Evolutionary conservation across 2,888 invertebrate species (phyloP).

Genomic region (Amblyteles armatorius): DNA sequence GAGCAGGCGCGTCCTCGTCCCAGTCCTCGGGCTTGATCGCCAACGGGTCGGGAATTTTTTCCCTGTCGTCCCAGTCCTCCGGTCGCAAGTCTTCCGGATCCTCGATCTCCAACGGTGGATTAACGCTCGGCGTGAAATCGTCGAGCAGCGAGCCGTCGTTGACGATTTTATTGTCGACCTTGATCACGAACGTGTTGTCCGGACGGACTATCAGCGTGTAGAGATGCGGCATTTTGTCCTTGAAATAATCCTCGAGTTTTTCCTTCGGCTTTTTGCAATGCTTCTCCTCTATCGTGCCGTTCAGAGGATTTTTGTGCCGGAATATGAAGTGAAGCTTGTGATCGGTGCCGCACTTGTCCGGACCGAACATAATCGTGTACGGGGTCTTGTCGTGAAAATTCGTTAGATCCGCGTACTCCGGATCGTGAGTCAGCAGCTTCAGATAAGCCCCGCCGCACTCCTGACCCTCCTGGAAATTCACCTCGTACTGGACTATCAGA

Average conservation of each 20-base stretch:
- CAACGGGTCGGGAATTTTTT: constrained; percentile 95
- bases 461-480: constrained; percentile 97
- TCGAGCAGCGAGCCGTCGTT: constrained; percentile 95
- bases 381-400: constrained; percentile 98
- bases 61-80: constrained; percentile 98
- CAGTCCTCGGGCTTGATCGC: constrained; percentile 98
- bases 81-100: constrained; percentile 95
- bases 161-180: constrained; percentile 93
- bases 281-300: constrained; percentile 96
- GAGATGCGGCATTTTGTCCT: constrained; percentile 96
- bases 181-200: constrained; percentile 92
- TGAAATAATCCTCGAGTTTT: constrained; percentile 93
- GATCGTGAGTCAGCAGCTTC: constrained; percentile 93
- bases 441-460: constrained; percentile 99
- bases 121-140: constrained; percentile 97
- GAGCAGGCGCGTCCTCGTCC: constrained; percentile 97
- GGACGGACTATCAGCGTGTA: constrained; percentile 92
- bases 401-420: constrained; percentile 89
- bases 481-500: constrained; percentile 96
- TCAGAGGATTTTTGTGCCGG: constrained; percentile 96
- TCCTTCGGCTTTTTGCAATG: constrained; percentile 97
- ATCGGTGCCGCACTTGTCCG: constrained; percentile 99
- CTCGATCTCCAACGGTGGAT: constrained; percentile 97
- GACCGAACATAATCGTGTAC: constrained; percentile 99
- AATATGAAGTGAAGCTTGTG: constrained; percentile 97